These are phyloP conservation scores for Mythimna loreyi DNA, from an alignment of 2,888 invertebrate genomes.

Conservation along the genomic window DNA sequence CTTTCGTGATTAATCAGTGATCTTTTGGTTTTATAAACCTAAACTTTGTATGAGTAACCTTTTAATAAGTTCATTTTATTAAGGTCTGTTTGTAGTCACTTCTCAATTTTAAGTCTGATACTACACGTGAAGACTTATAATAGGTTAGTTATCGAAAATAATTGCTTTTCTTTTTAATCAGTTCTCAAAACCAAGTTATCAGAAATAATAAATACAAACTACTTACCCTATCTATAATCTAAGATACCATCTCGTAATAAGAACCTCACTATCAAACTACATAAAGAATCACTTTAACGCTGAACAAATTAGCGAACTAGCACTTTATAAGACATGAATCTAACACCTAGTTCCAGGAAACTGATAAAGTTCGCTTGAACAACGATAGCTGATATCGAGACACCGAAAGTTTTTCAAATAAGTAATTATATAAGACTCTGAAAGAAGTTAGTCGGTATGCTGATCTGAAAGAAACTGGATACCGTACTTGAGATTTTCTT, in stretches of 20 bases:
- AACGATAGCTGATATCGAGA: conserved; percentile 58
- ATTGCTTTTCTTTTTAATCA: too few species aligned
- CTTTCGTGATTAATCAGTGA: too few species aligned
- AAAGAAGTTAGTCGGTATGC: conserved; percentile 21
- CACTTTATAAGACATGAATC: conserved; percentile 49
- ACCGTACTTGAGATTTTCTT: conserved; percentile 15
- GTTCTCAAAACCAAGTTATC: too few species aligned
- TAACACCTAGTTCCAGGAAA: conserved; percentile 50
- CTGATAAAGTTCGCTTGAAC: conserved; percentile 54
- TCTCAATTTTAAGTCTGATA: too few species aligned
- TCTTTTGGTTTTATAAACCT: too few species aligned
- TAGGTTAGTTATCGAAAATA: too few species aligned
- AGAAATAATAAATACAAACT: background rate
- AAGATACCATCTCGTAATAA: background rate
- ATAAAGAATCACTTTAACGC: conserved; percentile 31
- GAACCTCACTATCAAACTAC: conserved; percentile 2
- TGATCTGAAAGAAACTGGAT: conserved; percentile 29
- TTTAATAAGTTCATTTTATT: too few species aligned
- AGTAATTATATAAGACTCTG: conserved; percentile 62
- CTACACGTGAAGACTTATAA: too few species aligned
- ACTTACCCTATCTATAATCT: background rate
- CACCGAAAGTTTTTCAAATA: conserved; percentile 65
- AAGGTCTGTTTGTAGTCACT: too few species aligned
- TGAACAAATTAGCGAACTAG: conserved; percentile 19
- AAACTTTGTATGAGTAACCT: too few species aligned